A percentile compares a stretch with the other conserved stretches of the same genome.
These are phyloP conservation scores for Penaeus indicus DNA, from an alignment of 1,140 invertebrate species.

Conservation along the genomic window DNA sequence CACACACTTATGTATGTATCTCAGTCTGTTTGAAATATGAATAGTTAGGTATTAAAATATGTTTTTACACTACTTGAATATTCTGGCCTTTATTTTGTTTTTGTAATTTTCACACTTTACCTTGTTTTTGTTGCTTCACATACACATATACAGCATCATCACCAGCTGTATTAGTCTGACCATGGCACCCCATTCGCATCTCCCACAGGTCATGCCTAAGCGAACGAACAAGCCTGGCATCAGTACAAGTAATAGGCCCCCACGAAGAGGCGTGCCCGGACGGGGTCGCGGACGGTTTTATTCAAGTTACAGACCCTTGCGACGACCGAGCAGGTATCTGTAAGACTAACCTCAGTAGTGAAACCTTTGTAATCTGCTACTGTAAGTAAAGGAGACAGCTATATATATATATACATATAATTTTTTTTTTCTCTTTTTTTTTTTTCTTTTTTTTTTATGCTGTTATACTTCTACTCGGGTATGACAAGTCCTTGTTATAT, in stretches of 20 bases:
- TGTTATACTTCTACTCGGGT: too few relatives aligned
- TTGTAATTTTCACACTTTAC: neutral
- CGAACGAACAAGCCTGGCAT: constrained; percentile 97
- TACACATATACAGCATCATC: neutral
- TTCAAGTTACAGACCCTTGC: constrained; percentile 55
- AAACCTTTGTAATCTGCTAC: too few relatives aligned
- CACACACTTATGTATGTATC: neutral
- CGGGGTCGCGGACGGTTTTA: constrained; percentile 51
- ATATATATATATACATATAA: too few relatives aligned
- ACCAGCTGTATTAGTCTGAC: neutral
- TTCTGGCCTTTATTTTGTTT: neutral
- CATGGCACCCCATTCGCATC: constrained; percentile 49
- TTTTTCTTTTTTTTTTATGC: too few relatives aligned
- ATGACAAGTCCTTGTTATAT: too few relatives aligned
- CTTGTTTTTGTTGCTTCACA: too few relatives aligned
- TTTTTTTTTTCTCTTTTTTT: too few relatives aligned
- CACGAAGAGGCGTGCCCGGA: constrained; percentile 71
- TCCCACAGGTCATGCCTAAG: constrained; percentile 90
- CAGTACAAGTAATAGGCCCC: constrained; percentile 92
- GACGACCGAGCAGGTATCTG: constrained; percentile 55
- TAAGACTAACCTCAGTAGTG: neutral
- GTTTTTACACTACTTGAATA: too few relatives aligned
- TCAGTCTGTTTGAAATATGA: too few relatives aligned
- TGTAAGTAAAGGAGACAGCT: too few relatives aligned
- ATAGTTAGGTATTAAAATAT: too few relatives aligned